Evolutionary conservation across 2,113 vertebrate species (phyloP).

Genomic region (Redunca redunca): DNA sequence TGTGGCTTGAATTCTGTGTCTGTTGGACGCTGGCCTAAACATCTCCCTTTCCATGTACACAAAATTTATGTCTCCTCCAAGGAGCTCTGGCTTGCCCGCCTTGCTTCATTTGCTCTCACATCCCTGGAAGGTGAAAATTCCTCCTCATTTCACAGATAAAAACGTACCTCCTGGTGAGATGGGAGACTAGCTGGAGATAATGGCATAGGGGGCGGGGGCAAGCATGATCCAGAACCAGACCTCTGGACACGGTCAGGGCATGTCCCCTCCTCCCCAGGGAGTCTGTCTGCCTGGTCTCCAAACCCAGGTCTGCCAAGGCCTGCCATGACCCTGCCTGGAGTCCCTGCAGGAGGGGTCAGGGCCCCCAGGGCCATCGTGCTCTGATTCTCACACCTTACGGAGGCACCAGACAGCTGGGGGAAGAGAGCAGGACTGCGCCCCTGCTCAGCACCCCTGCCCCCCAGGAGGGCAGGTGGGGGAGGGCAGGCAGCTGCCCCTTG

Average conservation of each 20-base stretch:
- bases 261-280: background rate
- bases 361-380: background rate
- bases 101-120: background rate
- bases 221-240: rapidly evolving
- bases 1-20: background rate
- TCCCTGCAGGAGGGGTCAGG: background rate
- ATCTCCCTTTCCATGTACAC: background rate
- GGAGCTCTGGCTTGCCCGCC: background rate
- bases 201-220: background rate
- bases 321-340: background rate
- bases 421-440: too few relatives aligned
- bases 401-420: background rate
- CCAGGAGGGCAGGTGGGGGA: background rate
- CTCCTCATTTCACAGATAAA: background rate
- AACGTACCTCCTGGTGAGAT: background rate
- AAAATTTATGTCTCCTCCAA: background rate
- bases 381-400: background rate
- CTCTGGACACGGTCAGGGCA: rapidly evolving
- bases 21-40: background rate
- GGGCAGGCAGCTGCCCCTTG: background rate
- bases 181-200: rapidly evolving
- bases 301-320: background rate
- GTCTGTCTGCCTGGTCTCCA: background rate
- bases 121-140: background rate
- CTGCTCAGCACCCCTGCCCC: background rate